Evolutionary conservation across 2,113 vertebrate species (phyloP).

Genomic region (Columba livia): DNA sequence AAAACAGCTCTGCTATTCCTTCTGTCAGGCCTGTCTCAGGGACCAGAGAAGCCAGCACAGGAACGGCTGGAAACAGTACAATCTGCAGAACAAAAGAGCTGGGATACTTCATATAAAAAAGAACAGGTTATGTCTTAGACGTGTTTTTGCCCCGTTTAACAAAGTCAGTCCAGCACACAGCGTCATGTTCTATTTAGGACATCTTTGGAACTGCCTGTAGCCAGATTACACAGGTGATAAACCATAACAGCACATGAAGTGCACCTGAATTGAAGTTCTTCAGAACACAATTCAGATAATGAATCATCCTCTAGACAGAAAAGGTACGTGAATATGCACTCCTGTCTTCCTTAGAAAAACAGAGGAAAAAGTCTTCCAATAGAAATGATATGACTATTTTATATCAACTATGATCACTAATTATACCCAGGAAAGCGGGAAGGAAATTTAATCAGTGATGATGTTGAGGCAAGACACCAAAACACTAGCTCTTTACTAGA

Average conservation of each 20-base stretch:
- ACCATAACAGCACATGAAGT: not conserved
- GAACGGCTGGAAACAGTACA: not conserved
- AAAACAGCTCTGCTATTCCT: not conserved
- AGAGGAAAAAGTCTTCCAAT: not conserved
- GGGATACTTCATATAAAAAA: not conserved
- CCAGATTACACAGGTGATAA: not conserved
- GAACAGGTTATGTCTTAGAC: not conserved
- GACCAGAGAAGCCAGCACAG: not conserved
- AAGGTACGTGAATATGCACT: not conserved
- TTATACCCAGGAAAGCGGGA: not conserved
- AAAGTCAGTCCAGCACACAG: not conserved
- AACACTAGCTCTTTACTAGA: not conserved
- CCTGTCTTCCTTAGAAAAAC: not conserved
- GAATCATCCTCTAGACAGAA: not conserved
- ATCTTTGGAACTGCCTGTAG: not conserved
- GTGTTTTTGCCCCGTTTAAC: not conserved
- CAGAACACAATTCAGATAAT: not conserved
- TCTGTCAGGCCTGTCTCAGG: not conserved
- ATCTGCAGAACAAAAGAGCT: not conserved
- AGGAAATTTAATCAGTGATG: not conserved
- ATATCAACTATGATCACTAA: not conserved
- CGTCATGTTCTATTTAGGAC: not conserved
- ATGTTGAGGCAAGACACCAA: not conserved
- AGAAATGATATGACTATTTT: not conserved
- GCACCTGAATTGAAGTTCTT: not conserved